phyloP scores from a whole-genome alignment of 1,140 invertebrate species.

The Scaptodrosophila lebanonensis region DNA sequence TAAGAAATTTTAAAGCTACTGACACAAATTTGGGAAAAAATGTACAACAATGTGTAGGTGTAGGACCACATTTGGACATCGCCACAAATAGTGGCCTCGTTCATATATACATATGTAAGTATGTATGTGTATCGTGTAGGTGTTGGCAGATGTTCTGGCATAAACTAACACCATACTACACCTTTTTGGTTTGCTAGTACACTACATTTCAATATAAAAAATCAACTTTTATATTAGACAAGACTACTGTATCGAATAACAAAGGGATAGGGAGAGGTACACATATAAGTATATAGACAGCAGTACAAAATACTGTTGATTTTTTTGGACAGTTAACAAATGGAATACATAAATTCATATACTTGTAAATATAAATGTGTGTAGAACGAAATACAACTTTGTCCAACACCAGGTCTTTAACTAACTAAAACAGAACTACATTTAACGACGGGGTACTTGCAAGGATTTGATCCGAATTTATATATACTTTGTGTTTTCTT shows the following conservation, averaged over 20 bases:
- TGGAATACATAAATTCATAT: conserved; percentile 11
- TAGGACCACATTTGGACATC: conserved; percentile 40
- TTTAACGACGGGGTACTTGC: conserved; percentile 23
- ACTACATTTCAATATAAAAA: too few species aligned
- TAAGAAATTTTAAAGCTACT: conserved; percentile 38
- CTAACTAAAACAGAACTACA: conserved; percentile 17
- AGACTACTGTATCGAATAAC: conserved; percentile 46
- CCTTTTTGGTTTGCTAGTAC: conserved; percentile 11
- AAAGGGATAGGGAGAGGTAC: conserved; percentile 24
- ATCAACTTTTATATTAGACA: conserved; percentile 59
- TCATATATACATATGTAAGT: conserved; percentile 33
- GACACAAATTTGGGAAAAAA: conserved; percentile 37
- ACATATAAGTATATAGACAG: conserved; percentile 3
- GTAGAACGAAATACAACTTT: conserved; percentile 38
- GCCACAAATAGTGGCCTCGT: conserved; percentile 17
- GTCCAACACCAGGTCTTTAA: conserved; percentile 56
- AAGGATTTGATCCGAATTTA: conserved; percentile 37
- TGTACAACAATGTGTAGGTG: conserved; percentile 39
- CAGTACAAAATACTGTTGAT: too few species aligned
- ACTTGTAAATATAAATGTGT: conserved; percentile 24
- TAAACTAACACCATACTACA: conserved; percentile 23
- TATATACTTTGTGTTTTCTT: conserved; percentile 67
- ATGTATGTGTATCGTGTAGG: conserved; percentile 24
- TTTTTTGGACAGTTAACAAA: conserved; percentile 41
- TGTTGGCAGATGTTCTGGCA: conserved; percentile 27